phyloP scores from a whole-genome alignment of 2,797 vertebrate species.

The Trematomus bernacchii region DNA sequence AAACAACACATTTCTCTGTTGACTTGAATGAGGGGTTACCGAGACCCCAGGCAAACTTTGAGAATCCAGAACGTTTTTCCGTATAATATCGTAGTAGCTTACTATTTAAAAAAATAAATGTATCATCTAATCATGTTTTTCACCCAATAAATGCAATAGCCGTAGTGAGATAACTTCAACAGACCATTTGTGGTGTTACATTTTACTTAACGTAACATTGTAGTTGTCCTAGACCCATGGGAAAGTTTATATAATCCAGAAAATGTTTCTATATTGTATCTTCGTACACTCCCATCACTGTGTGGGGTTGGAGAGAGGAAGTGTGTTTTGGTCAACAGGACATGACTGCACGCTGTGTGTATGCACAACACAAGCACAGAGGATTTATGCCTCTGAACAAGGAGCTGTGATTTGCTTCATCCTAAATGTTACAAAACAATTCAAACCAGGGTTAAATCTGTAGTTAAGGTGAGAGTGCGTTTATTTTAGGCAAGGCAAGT shows the following conservation, averaged over 20 bases:
- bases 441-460: no score
- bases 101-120: no score
- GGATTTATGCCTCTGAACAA: constrained; percentile 10
- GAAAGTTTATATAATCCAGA: not conserved
- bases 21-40: not conserved
- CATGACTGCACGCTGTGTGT: constrained; percentile 9
- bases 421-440: no score
- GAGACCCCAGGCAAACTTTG: not conserved
- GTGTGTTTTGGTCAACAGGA: constrained; percentile 16
- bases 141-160: no score
- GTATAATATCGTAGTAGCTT: no score
- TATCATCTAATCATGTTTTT: no score
- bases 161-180: no score
- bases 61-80: not conserved
- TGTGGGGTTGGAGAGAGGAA: constrained; percentile 9
- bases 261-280: not conserved
- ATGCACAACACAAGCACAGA: not conserved
- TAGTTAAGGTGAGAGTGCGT: no score
- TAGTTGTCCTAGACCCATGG: not conserved
- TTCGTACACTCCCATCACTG: not conserved
- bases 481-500: no score
- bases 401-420: constrained; percentile 13
- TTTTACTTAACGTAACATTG: not conserved
- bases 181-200: not conserved
- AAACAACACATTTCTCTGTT: not conserved